These are phyloP conservation scores for Grallaria varia DNA, from an alignment of 2,113 vertebrate species.

Conservation along the genomic window DNA sequence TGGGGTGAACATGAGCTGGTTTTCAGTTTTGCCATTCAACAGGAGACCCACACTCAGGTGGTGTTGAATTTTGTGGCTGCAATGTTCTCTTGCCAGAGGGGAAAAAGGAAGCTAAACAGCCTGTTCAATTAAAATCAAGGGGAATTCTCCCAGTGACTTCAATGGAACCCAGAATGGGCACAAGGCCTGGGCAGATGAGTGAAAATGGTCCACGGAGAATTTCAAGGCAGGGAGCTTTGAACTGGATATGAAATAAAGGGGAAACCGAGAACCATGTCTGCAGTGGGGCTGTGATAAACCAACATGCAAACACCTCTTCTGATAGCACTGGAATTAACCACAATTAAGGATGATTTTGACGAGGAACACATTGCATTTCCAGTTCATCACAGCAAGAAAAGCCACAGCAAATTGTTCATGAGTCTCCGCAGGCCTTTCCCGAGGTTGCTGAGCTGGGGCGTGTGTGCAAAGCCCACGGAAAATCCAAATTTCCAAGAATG, in stretches of 20 bases:
- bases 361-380: background rate
- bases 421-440: background rate
- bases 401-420: background rate
- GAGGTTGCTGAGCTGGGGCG: background rate
- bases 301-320: background rate
- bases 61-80: background rate
- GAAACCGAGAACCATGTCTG: background rate
- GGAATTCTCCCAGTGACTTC: constrained; percentile 30
- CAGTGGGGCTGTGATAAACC: constrained; percentile 41
- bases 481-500: background rate
- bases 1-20: background rate
- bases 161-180: background rate
- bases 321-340: constrained; percentile 31
- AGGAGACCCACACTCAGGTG: background rate
- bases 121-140: constrained; percentile 49
- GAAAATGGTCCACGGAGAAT: constrained; percentile 12
- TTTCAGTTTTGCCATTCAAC: background rate
- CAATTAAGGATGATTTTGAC: constrained; percentile 5
- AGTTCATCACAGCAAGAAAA: background rate
- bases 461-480: background rate
- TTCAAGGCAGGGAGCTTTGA: constrained; percentile 46
- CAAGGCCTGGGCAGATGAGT: constrained; percentile 17
- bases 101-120: background rate
- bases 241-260: background rate
- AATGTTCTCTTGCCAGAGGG: background rate